Evolutionary conservation across 1,140 invertebrate genomes (phyloP).

Genomic region (Achroia grisella): DNA sequence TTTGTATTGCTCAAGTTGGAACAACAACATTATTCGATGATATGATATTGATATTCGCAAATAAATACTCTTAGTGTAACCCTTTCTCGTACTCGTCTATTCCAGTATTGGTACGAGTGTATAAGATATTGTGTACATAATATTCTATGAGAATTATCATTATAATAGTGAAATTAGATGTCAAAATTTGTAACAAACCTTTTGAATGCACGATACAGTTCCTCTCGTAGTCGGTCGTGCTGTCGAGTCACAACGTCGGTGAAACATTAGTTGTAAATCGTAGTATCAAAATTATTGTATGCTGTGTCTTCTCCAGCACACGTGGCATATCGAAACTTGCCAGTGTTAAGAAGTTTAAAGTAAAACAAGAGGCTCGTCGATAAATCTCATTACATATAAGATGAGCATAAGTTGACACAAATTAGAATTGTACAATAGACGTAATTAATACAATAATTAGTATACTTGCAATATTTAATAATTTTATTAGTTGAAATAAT

Average conservation of each 20-base stretch:
- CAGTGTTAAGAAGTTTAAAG: conserved; percentile 27
- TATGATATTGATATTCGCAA: conserved; percentile 29
- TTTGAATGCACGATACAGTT: conserved; percentile 68
- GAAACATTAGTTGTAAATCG: conserved; percentile 27
- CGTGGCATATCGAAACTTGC: conserved; percentile 26
- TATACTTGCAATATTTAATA: conserved; percentile 24
- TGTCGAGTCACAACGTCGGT: conserved; percentile 48
- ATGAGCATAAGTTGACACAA: conserved; percentile 37
- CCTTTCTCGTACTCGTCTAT: conserved; percentile 30
- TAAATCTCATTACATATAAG: conserved; percentile 26
- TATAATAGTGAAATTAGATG: conserved; percentile 34
- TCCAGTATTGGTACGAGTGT: conserved; percentile 38
- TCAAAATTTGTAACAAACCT: conserved; percentile 62
- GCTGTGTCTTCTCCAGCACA: conserved; percentile 43
- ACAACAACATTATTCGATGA: conserved; percentile 34
- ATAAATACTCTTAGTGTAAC: conserved; percentile 39
- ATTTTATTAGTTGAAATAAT: conserved; percentile 29
- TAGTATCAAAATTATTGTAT: conserved; percentile 17
- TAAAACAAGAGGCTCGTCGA: conserved; percentile 36
- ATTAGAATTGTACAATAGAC: conserved; percentile 39
- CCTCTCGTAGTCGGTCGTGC: conserved; percentile 67
- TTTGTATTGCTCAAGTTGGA: conserved; percentile 61
- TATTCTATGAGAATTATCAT: conserved; percentile 35
- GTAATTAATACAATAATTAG: conserved; percentile 59
- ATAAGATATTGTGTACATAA: conserved; percentile 51